Evolutionary conservation across 2,888 invertebrate genomes (phyloP).

Genomic region (Tetranychus truncatus): DNA sequence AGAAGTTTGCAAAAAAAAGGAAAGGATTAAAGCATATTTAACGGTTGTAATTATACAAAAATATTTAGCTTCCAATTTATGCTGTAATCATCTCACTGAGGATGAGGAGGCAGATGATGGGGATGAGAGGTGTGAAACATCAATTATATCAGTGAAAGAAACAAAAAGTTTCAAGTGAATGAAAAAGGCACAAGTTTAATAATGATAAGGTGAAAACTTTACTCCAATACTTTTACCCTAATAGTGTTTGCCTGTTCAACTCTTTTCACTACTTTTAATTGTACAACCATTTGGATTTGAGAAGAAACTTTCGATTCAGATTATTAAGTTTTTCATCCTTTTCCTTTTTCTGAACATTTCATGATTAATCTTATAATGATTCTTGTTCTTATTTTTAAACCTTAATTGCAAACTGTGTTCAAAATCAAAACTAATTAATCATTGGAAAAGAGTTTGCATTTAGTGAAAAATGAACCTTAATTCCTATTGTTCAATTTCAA

Average conservation of each 20-base stretch:
- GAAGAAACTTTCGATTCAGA: no score
- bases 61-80: background rate
- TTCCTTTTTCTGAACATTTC: background rate
- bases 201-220: no score
- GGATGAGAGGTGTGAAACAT: background rate
- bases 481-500: no score
- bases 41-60: conserved; percentile 17
- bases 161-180: no score
- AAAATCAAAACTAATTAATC: background rate
- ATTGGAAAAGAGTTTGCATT: no score
- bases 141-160: background rate
- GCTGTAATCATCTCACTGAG: background rate
- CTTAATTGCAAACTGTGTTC: background rate
- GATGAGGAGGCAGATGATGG: background rate
- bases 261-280: no score
- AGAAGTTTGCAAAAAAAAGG: background rate
- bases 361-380: background rate
- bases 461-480: no score
- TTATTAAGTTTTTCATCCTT: no score
- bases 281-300: no score
- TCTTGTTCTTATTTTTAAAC: background rate
- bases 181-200: no score
- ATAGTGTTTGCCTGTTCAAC: no score
- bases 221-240: no score
- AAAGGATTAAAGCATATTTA: conserved; percentile 16